Evolutionary conservation across 1,140 invertebrate genomes (phyloP), one percentile per base, ranked within the genome.

Genomic region (Nephila pilipes): DNA sequence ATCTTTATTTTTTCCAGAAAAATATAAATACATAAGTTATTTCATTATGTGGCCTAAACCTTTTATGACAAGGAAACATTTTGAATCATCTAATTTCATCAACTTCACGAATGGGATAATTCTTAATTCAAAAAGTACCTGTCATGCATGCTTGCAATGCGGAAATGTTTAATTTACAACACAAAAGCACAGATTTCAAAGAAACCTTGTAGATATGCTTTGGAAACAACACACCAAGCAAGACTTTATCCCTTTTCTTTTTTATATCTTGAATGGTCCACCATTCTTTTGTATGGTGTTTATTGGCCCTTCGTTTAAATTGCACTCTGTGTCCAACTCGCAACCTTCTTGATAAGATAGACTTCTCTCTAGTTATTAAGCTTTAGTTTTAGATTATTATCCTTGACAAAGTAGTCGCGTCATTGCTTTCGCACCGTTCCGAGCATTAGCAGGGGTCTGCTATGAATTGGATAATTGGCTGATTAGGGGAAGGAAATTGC

Each of bases 381-480:
- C 65, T 69, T 69, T 29, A 69, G 25, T 69, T 69, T 46, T 54
- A 81, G 79, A 81, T 81, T 54, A 81, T 81, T 81, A 81, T 81
- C 79, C 36, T 81, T 81, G 36, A 81, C 79, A 54, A 46, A 54
- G 36, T 54, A 36, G 36, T 46, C 79, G 79, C 79, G 79, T 54
- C 46, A 54, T 29, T 46, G 46, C 79, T 81, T 38, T 54, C 79
- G 79, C 79, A 54, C 79, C 46, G 36, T 81, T 81, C n/a, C 36
- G 16, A 54, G 18, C 79, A 81, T 81, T 81, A 81, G 79, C 79
- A 54, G 79, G 79, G 79, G 79, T 20, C 36, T 14, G 29, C n/a
- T 89, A 10, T 79, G 87, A 90, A 90, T 90, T 90, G 75, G 88
- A 90, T 90, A 90, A 90, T 90, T 90, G 88, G 75, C 88, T 81